phyloP scores from a whole-genome alignment of 2,888 invertebrate species.

The Heliconius ismenius region DNA sequence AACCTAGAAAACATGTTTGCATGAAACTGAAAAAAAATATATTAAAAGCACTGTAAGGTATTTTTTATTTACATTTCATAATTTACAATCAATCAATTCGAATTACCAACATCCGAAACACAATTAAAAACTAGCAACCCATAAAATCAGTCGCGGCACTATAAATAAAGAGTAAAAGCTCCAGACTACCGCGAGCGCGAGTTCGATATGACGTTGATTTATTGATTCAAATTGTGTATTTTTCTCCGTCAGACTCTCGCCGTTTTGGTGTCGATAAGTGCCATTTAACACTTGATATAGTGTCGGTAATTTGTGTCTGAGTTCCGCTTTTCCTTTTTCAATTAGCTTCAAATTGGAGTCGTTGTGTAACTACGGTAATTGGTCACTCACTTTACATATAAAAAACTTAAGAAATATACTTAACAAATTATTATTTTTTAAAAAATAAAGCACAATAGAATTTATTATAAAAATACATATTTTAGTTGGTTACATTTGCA shows the following conservation, averaged over 20 bases:
- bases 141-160: conserved; percentile 45
- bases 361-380: conserved; percentile 63
- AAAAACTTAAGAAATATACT: no score
- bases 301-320: conserved; percentile 78
- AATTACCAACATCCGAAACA: conserved; percentile 20
- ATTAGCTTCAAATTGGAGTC: conserved; percentile 75
- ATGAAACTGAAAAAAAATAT: no score
- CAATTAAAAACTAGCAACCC: conserved; percentile 19
- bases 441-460: neutral
- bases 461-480: neutral
- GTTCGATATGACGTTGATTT: conserved; percentile 69
- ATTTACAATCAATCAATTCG: neutral
- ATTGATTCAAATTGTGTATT: conserved; percentile 80
- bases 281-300: conserved; percentile 82
- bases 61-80: no score
- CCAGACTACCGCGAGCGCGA: conserved; percentile 62
- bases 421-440: neutral
- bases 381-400: conserved; percentile 21
- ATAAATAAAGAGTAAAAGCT: conserved; percentile 74
- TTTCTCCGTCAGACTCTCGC: conserved; percentile 74
- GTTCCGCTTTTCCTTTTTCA: conserved; percentile 77
- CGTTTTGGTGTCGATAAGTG: conserved; percentile 78
- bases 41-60: neutral
- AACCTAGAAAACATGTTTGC: no score
- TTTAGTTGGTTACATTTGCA: neutral